phyloP scores from a whole-genome alignment of 2,113 vertebrate genomes.

The Gopherus flavomarginatus region DNA sequence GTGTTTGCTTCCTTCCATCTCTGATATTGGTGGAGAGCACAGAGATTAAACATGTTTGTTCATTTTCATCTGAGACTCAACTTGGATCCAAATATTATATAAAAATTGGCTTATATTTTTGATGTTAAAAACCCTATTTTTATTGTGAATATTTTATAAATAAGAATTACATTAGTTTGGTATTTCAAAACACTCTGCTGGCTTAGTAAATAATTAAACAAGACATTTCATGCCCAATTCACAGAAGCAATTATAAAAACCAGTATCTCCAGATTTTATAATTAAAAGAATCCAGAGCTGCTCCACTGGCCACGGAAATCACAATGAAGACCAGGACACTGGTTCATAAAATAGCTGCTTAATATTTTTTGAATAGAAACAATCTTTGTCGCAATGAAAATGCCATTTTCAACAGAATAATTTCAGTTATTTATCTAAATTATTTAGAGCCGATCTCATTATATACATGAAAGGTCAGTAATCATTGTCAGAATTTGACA shows the following conservation, averaged over 20 bases:
- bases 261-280: constrained; percentile 24
- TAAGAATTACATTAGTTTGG: neutral
- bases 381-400: constrained; percentile 50
- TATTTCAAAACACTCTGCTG: constrained; percentile 7
- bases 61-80: neutral
- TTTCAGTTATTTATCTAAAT: constrained; percentile 59
- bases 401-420: constrained; percentile 36
- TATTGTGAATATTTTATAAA: constrained; percentile 26
- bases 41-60: neutral
- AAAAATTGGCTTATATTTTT: neutral
- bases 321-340: neutral
- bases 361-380: constrained; percentile 8
- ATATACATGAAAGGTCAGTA: constrained; percentile 21
- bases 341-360: constrained; percentile 23
- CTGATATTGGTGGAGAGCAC: neutral
- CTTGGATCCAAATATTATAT: neutral
- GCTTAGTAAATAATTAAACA: constrained; percentile 59
- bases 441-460: constrained; percentile 54
- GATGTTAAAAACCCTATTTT: neutral
- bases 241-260: constrained; percentile 63
- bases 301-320: neutral
- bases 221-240: constrained; percentile 25
- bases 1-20: neutral
- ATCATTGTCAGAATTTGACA: constrained; percentile 46
- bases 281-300: neutral